A percentile compares a stretch with the other conserved stretches of the same genome.
Evolutionary conservation across 2,797 vertebrate genomes (phyloP).

Genomic region (Crypturellus tataupa): DNA sequence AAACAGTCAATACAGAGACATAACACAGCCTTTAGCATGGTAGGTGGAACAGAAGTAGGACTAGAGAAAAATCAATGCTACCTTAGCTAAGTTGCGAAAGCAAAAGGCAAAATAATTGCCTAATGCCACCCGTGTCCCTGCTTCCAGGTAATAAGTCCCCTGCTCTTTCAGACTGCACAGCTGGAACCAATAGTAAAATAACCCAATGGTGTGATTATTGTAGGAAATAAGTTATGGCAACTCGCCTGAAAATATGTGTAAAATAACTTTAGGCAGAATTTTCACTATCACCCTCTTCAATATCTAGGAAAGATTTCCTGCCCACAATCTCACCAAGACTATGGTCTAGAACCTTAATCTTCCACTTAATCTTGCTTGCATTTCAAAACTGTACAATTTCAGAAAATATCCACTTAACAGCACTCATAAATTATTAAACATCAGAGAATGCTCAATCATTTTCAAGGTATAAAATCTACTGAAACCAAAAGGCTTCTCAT

Average conservation of each 20-base stretch:
- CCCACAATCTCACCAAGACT: background rate
- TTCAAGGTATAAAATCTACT: background rate
- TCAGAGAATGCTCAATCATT: background rate
- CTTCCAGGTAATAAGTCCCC: background rate
- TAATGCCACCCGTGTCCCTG: background rate
- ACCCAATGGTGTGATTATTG: background rate
- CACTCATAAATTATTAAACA: background rate
- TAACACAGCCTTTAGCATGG: fast-evolving
- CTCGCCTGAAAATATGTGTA: background rate
- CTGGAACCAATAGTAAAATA: background rate
- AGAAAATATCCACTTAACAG: background rate
- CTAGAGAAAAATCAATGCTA: background rate
- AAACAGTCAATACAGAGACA: background rate
- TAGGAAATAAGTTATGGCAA: background rate
- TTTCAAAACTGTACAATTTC: background rate
- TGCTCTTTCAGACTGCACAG: background rate
- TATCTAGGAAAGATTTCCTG: background rate
- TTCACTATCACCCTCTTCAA: background rate
- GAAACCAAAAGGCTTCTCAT: background rate
- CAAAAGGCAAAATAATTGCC: background rate
- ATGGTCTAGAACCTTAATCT: background rate
- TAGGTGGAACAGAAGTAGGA: background rate
- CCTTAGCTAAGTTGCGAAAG: background rate
- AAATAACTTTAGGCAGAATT: background rate
- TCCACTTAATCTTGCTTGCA: background rate